phyloP scores from a whole-genome alignment of 2,797 vertebrate genomes.

The Danio aesculapii region DNA sequence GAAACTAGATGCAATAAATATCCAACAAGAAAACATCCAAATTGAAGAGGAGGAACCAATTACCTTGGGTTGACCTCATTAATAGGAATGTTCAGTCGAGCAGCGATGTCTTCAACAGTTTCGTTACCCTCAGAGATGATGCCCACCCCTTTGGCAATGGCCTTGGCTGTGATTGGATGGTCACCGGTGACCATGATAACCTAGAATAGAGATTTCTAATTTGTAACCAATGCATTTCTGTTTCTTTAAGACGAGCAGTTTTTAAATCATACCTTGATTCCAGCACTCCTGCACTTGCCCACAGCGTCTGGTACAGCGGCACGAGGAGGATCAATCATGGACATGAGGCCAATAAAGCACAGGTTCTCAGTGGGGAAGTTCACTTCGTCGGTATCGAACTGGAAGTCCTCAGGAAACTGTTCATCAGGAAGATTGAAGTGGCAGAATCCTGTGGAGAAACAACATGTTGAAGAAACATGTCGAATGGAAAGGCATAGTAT shows the following conservation, averaged over 20 bases:
- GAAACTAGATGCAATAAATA: background rate
- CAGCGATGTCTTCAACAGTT: slow-evolving; percentile 94
- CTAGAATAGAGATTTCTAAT: slow-evolving; percentile 67
- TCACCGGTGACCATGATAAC: slow-evolving; percentile 99
- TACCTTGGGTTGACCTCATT: slow-evolving; percentile 97
- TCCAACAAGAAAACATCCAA: background rate
- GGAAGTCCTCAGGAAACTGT: slow-evolving; percentile 85
- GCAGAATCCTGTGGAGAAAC: slow-evolving; percentile 80
- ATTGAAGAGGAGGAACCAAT: background rate
- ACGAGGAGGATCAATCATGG: slow-evolving; percentile 90
- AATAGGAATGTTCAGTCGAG: slow-evolving; percentile 93
- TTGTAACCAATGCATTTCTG: background rate
- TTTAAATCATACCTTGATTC: slow-evolving; percentile 82
- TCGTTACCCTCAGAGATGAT: slow-evolving; percentile 98
- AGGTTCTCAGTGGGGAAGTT: slow-evolving; percentile 88
- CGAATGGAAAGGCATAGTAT: background rate
- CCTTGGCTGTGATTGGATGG: slow-evolving; percentile 98
- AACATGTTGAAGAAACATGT: background rate
- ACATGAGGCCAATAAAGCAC: slow-evolving; percentile 89
- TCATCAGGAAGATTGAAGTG: slow-evolving; percentile 84
- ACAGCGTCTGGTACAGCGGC: slow-evolving; percentile 89
- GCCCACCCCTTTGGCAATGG: slow-evolving; percentile 95
- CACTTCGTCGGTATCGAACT: slow-evolving; percentile 84
- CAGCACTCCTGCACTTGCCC: slow-evolving; percentile 88
- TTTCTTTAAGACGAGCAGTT: background rate